These are phyloP conservation scores for Nymphalis urticae DNA, from an alignment of 2,888 invertebrate species.

Conservation along the genomic window DNA sequence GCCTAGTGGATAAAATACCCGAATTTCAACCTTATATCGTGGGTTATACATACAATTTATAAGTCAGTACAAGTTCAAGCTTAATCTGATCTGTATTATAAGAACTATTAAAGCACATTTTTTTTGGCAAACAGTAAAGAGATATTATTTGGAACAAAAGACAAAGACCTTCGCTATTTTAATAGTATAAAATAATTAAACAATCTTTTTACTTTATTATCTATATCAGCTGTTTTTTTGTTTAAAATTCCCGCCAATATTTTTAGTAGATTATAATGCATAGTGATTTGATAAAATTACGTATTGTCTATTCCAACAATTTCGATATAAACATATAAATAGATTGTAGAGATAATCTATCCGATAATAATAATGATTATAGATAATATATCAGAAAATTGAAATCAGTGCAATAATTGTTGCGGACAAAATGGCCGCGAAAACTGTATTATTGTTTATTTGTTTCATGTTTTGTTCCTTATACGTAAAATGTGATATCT, in stretches of 20 bases:
- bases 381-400: constrained; percentile 36
- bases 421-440: constrained; percentile 53
- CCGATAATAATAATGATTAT: constrained; percentile 25
- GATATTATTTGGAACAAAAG: too few species aligned
- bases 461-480: constrained; percentile 51
- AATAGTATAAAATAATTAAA: background rate
- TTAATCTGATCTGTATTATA: too few species aligned
- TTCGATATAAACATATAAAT: constrained; percentile 19
- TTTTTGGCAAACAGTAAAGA: too few species aligned
- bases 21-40: too few species aligned
- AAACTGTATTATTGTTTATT: constrained; percentile 39
- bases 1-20: too few species aligned
- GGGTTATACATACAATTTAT: too few species aligned
- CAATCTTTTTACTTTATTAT: background rate
- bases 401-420: constrained; percentile 51
- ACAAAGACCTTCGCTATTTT: too few species aligned
- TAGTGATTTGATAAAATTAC: background rate
- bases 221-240: background rate
- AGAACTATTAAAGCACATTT: too few species aligned
- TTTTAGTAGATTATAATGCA: background rate
- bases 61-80: too few species aligned
- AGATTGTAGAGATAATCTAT: constrained; percentile 28
- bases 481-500: constrained; percentile 45
- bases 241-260: background rate
- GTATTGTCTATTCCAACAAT: constrained; percentile 19